Evolutionary conservation across 1,140 invertebrate genomes (phyloP), one percentile per base, ranked within the genome.

Genomic region (Hypsibius dujardini): DNA sequence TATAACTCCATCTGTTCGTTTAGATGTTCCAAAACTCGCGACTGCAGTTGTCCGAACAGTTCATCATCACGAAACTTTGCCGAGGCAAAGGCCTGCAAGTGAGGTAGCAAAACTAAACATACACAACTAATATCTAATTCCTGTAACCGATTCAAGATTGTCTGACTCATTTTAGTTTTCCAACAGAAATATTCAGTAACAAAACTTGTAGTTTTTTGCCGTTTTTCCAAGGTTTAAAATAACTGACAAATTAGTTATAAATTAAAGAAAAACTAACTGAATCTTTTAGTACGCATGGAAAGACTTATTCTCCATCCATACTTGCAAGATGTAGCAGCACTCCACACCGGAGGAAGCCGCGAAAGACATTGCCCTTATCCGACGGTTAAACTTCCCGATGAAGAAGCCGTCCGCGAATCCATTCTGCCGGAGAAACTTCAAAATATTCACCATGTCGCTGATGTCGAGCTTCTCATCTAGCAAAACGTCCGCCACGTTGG

Each of bases 371-470:
- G 7, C n/a, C n/a, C 7, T 7, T 56, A 56, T 7, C 50, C n/a
- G 7, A 7, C 7, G 7, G n/a, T n/a, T 56, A 7, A 56, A n/a
- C n/a, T 56, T 56, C 50, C 50, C 7, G n/a, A 56, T 12, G 7
- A 56, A 56, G 7, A 12, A 7, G 7, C 7, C 50, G n/a, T 56
- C 50, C 7, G n/a, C 7, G 50, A 12, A 56, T 7, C n/a, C n/a
- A 56, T 56, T 56, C 50, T 56, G 50, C 7, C 50, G 50, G n/a
- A 56, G 50, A 56, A 56, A 56, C n/a, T 56, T 56, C 50, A 56
- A 56, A 28, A 28, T 28, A 28, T 28, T 28, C 28, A 28, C 28
- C 28, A 28, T 28, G 7, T 7, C 7, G 50, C 7, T 56, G 50
- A 56, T 56, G 50, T 7, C n/a, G 7, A 56, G n/a, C 50, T 56